Percentiles rank a stretch among this genome's conserved stretches.
Evolutionary conservation across 1,140 invertebrate genomes (phyloP).

Genomic region (Apocrypta bakeri): DNA sequence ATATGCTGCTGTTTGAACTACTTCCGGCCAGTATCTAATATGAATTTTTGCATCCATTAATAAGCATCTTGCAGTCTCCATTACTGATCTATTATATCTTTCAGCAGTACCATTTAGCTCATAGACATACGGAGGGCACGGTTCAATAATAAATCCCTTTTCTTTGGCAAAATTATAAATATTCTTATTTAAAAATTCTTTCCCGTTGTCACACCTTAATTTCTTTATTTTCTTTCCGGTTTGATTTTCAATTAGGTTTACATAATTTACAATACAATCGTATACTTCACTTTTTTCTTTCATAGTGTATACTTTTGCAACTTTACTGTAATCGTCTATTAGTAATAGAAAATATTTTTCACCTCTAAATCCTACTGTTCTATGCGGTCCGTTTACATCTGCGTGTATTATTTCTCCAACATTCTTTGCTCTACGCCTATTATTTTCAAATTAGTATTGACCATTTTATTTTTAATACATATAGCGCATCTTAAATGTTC

Average conservation of each 20-base stretch:
- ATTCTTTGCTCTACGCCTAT: neutral
- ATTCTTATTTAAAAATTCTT: constrained; percentile 22
- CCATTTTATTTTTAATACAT: constrained; percentile 20
- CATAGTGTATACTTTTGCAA: constrained; percentile 14
- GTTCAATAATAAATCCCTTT: constrained; percentile 5
- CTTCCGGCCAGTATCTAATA: constrained; percentile 64
- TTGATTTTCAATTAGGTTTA: constrained; percentile 3
- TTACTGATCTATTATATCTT: constrained; percentile 53
- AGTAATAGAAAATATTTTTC: constrained; percentile 9
- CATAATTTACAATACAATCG: neutral
- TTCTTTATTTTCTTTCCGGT: constrained; percentile 28
- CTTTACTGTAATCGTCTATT: neutral
- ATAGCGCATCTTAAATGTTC: constrained; percentile 4
- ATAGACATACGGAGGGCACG: constrained; percentile 16
- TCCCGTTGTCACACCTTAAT: constrained; percentile 26
- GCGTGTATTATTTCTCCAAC: neutral
- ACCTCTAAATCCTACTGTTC: neutral
- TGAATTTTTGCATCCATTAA: constrained; percentile 57
- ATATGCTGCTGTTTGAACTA: constrained; percentile 57
- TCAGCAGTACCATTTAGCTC: constrained; percentile 7
- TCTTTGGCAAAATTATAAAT: neutral
- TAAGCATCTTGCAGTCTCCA: constrained; percentile 54
- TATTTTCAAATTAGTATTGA: constrained; percentile 41
- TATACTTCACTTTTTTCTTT: constrained; percentile 13
- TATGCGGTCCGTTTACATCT: constrained; percentile 9